A percentile compares a stretch with the other conserved stretches of the same genome.
Evolutionary conservation across 2,113 vertebrate genomes (phyloP).

Genomic region (Ginglymostoma cirratum): DNA sequence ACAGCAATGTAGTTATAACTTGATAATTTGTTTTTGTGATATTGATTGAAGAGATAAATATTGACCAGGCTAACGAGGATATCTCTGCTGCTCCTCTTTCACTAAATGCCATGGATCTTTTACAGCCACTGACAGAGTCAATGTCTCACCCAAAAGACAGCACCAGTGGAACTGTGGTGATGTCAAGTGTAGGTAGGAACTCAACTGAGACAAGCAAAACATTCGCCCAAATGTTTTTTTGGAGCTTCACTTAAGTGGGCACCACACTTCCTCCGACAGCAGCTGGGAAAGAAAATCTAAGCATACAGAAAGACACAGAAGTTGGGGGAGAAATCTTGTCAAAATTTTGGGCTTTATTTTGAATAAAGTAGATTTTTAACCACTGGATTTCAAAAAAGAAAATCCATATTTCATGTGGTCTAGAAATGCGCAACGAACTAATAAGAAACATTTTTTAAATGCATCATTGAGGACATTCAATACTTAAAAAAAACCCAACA

Average conservation of each 20-base stretch:
- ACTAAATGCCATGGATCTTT: not conserved
- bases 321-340: not conserved
- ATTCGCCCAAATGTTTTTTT: not conserved
- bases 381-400: not conserved
- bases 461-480: not conserved
- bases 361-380: not conserved
- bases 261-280: not conserved
- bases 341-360: not conserved
- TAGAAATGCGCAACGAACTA: not conserved
- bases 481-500: not conserved
- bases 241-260: not conserved
- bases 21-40: not conserved
- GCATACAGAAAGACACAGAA: not conserved
- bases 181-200: not conserved
- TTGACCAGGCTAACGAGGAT: not conserved
- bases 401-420: not conserved
- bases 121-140: not conserved
- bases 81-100: not conserved
- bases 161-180: not conserved
- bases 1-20: not conserved
- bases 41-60: not conserved
- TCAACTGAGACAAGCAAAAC: not conserved
- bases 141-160: no score
- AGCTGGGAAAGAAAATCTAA: not conserved
- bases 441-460: not conserved